Base-by-base conservation (phyloP, 1,140 invertebrate species). In the Araneus ventricosus region DNA sequence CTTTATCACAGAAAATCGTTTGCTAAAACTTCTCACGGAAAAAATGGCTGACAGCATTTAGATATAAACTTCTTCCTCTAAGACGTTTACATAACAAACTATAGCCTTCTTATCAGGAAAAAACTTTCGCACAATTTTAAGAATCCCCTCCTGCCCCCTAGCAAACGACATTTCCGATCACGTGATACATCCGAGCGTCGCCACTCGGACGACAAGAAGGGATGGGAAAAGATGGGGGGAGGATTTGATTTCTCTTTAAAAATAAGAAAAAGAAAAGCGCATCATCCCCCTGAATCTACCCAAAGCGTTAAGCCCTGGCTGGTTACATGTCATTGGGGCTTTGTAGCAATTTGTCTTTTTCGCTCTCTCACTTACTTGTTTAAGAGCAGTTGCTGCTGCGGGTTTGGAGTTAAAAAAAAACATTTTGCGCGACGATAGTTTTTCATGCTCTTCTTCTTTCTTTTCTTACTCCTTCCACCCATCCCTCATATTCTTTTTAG, bases 281-380 rank as follows among this genome's bases (percentile, higher is more conserved):
- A 41, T 45, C 45, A 41, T 27, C 39, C 80, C 20, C 22, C 45
- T 52, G 27, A 84, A 84, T 84, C 80, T 84, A 84, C 80, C 45
- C 70, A 27, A 45, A 52, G 45, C 80, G 80, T 45, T 84, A 84
- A 84, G 80, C 80, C 45, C 39, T 8, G 80, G 24, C 39, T 84
- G 45, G 80, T 84, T 30, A 84, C 80, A 84, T n/a, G 80, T 84
- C 80, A 84, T 52, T 52, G 39, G 80, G 45, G 80, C 39, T 84
- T 84, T 84, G 80, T 84, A 41, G 80, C 80, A 84, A 84, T 84
- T 84, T 84, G 80, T 84, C 80, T 84, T 84, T 52, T 52, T 52
- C 45, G 45, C 45, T 52, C 45, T 52, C 45, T 52, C 45, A 45
- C 80, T 8, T 37, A 22, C 22, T 84, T 84, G 79, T 84, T 84